Conservation (phyloP, 1,140 invertebrate species). For the Leptinotarsa lineolata region DNA sequence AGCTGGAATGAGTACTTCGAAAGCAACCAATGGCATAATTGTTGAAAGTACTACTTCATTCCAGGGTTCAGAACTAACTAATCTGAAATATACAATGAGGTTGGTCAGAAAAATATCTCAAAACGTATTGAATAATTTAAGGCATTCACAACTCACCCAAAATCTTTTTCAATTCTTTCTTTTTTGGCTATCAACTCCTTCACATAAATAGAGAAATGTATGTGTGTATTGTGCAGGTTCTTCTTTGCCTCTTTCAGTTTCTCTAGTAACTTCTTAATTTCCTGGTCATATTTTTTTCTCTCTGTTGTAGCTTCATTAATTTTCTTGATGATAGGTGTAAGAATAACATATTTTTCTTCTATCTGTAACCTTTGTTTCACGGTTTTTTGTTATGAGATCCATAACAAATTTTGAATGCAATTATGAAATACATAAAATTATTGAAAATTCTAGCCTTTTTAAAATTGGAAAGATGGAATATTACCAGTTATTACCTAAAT, state of each 20-base stretch:
- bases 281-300: slow-evolving; percentile 46
- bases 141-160: not conserved
- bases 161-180: slow-evolving; percentile 48
- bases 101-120: too few relatives aligned
- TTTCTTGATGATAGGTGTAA: slow-evolving; percentile 51
- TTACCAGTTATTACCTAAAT: not conserved
- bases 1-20: too few relatives aligned
- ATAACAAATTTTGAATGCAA: slow-evolving; percentile 8
- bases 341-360: slow-evolving; percentile 52
- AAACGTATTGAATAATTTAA: too few relatives aligned
- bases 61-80: too few relatives aligned
- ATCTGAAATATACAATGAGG: too few relatives aligned
- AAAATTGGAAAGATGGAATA: slow-evolving; percentile 6
- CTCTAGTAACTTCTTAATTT: slow-evolving; percentile 44
- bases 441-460: not conserved
- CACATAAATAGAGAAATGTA: slow-evolving; percentile 41
- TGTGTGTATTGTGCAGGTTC: slow-evolving; percentile 39
- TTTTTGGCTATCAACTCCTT: slow-evolving; percentile 44
- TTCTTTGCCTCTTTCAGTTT: slow-evolving; percentile 43
- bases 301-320: slow-evolving; percentile 46
- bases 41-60: too few relatives aligned
- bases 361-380: slow-evolving; percentile 52
- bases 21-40: too few relatives aligned
- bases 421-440: not conserved
- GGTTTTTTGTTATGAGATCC: slow-evolving; percentile 12